Conservation (phyloP, 1,140 invertebrate species). For the Conus ventricosus region DNA sequence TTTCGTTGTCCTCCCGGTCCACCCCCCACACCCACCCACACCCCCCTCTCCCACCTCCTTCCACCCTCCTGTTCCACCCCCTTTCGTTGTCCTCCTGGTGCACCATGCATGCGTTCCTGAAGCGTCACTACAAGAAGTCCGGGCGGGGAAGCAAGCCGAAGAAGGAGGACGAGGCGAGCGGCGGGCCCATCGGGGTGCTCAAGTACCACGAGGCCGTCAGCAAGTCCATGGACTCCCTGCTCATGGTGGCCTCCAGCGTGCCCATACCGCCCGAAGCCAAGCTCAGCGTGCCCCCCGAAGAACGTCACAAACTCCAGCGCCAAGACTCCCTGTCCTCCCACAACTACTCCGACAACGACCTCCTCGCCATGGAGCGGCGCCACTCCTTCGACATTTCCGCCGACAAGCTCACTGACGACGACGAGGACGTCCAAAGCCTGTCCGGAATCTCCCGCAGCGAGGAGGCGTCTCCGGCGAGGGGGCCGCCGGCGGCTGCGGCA, state of each 20-base stretch:
- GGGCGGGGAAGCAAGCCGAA: background rate
- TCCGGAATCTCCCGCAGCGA: constrained; percentile 8
- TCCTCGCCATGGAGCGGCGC: constrained; percentile 14
- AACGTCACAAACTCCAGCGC: background rate
- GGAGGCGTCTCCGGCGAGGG: constrained; percentile 21
- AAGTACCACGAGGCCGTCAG: constrained; percentile 41
- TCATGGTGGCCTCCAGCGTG: constrained; percentile 39
- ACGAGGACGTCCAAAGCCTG: background rate
- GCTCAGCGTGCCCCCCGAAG: background rate
- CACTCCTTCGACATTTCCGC: constrained; percentile 22
- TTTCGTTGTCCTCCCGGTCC: too few relatives aligned
- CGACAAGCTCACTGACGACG: constrained; percentile 24
- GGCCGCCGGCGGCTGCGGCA: background rate
- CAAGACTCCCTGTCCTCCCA: background rate
- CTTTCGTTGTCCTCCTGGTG: background rate
- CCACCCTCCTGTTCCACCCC: background rate
- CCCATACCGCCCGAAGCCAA: constrained; percentile 26
- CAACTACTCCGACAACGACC: background rate
- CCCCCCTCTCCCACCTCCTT: background rate
- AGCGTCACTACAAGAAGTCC: constrained; percentile 31
- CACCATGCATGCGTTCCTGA: constrained; percentile 36
- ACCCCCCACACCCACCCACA: too few relatives aligned
- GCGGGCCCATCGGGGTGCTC: background rate
- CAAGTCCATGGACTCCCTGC: constrained; percentile 37
- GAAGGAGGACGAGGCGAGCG: background rate